A percentile compares a stretch with the other conserved stretches of the same genome.
Conservation (phyloP, 2,888 invertebrate genomes). For the Nebria salina region DNA sequence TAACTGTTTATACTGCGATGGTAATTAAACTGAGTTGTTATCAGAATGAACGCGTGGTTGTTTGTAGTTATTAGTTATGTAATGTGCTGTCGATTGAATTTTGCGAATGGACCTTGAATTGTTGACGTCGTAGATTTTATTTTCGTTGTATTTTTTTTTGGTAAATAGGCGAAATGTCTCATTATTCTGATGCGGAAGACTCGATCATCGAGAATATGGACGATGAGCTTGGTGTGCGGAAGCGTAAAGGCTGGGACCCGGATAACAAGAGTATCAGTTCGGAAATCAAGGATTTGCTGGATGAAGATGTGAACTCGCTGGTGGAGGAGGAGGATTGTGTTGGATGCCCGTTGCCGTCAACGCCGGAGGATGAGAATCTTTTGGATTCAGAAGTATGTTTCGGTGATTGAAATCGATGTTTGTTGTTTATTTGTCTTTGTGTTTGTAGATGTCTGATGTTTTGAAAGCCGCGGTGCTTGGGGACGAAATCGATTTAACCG, state of each 20-base stretch:
- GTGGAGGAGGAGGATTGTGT: constrained; percentile 80
- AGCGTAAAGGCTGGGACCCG: constrained; percentile 61
- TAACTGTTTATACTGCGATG: not conserved
- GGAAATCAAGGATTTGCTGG: constrained; percentile 60
- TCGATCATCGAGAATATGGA: constrained; percentile 57
- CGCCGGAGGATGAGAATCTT: constrained; percentile 85
- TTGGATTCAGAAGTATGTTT: constrained; percentile 77
- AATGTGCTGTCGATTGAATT: constrained; percentile 19
- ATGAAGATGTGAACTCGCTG: constrained; percentile 62
- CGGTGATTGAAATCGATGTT: constrained; percentile 48
- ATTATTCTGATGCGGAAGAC: constrained; percentile 63
- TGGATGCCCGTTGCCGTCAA: constrained; percentile 86
- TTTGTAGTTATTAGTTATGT: not conserved
- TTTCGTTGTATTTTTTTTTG: too few relatives aligned
- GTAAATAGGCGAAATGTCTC: constrained; percentile 55
- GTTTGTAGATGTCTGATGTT: constrained; percentile 79
- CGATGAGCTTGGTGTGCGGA: constrained; percentile 55
- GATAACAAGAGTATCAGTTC: constrained; percentile 62
- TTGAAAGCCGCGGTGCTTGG: constrained; percentile 86
- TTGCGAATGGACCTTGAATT: constrained; percentile 29
- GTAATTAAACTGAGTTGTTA: not conserved
- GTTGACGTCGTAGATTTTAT: constrained; percentile 17
- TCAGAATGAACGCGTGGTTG: not conserved
- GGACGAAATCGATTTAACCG: constrained; percentile 84
- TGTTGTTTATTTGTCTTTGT: not conserved